These are phyloP conservation scores for Tetraneura akinire DNA, from an alignment of 1,140 invertebrate genomes.

Conservation along the genomic window DNA sequence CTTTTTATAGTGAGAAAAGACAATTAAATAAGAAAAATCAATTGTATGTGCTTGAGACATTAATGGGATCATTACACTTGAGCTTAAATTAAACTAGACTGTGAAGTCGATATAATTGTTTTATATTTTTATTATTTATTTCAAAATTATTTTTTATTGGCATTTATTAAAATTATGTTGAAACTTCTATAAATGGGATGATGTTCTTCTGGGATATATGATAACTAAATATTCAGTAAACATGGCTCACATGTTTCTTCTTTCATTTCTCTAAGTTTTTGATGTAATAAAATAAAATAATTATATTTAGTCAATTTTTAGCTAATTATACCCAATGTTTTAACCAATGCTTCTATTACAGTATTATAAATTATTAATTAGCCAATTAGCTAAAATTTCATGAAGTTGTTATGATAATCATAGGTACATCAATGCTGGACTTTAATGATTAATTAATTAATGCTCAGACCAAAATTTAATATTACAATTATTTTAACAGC, in stretches of 20 bases:
- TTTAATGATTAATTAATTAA: too few relatives aligned
- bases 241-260: background rate
- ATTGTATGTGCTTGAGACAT: conserved; percentile 25
- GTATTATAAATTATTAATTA: too few relatives aligned
- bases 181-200: background rate
- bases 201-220: conserved; percentile 12
- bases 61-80: conserved; percentile 47
- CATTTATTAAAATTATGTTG: conserved; percentile 24
- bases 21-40: conserved; percentile 46
- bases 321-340: too few relatives aligned
- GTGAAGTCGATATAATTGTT: background rate
- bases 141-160: conserved; percentile 28
- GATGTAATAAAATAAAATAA: too few relatives aligned
- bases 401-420: too few relatives aligned
- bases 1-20: conserved; percentile 29
- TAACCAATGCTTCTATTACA: too few relatives aligned
- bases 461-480: too few relatives aligned
- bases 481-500: too few relatives aligned
- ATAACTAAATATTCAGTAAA: background rate
- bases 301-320: too few relatives aligned
- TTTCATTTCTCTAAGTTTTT: too few relatives aligned
- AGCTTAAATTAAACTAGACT: conserved; percentile 39
- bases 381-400: too few relatives aligned
- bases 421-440: too few relatives aligned
- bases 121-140: conserved; percentile 34